Evolutionary conservation across 2,113 vertebrate genomes (phyloP).

Genomic region (Pseudorectes ferrugineus): DNA sequence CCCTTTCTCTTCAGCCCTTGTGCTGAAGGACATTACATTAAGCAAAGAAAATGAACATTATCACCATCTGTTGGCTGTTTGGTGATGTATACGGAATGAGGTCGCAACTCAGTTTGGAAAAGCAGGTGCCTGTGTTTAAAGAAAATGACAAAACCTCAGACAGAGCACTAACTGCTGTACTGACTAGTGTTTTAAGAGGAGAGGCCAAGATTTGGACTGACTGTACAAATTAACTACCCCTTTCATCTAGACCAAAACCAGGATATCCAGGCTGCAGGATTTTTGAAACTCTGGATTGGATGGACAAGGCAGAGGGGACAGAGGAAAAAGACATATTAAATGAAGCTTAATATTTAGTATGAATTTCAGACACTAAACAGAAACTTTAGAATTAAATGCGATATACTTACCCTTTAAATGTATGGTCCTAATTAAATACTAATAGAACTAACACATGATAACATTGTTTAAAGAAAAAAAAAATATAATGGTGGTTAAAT

Average conservation of each 20-base stretch:
- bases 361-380: neutral
- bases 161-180: neutral
- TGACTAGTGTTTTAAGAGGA: neutral
- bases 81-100: slow-evolving; percentile 6
- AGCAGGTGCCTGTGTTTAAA: neutral
- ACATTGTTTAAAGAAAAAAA: neutral
- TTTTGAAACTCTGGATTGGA: neutral
- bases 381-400: neutral
- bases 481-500: neutral
- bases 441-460: neutral
- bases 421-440: neutral
- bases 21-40: neutral
- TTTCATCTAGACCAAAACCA: neutral
- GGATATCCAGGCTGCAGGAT: neutral
- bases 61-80: slow-evolving; percentile 53
- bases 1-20: slow-evolving; percentile 24
- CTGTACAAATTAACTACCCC: neutral
- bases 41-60: neutral
- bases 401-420: neutral
- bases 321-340: neutral
- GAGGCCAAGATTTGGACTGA: neutral
- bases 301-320: neutral
- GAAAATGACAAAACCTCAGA: neutral
- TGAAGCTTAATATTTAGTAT: neutral
- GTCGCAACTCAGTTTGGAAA: neutral